Evolutionary conservation across 2,888 invertebrate genomes (phyloP), one percentile per base, ranked within the genome.

Genomic region (Drosophila pseudotalamancana): DNA sequence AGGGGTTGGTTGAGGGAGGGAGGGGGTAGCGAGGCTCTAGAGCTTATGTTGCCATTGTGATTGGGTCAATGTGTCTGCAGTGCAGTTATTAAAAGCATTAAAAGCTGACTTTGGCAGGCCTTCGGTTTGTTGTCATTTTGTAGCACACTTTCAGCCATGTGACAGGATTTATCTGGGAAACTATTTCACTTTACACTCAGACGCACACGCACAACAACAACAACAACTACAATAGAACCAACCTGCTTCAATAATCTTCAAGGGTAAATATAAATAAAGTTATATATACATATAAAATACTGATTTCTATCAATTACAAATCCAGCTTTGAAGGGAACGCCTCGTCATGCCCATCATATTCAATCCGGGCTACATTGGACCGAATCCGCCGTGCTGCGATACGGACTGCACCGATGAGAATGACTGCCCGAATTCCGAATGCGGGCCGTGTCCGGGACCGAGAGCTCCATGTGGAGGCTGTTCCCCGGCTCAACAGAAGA

Each of bases 281-380:
- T 19, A 8, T 3, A 1, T 23, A 12, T 27, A 4, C 6, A 11
- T 37, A 8, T 27, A 3, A 1, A n/a, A 34, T n/a, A n/a, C n/a
- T n/a, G 21, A 46, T n/a, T 18, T 9, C 14, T 2, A 34, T 6
- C 19, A 25, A 19, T 14, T 6, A 9, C 4, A 8, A 3, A 1
- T 3, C 18, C 1, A 1, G 12, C 11, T 6, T 23, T 23, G 16
- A 11, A 21, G 37, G 23, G 11, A 35, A 11, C 16, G 8, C 16
- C 9, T 16, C 3, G 21, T 34, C 37, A 80, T 80, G 80, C 57
- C 77, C 16, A 63, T 53, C 55, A 45, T 63, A 18, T 86, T 81
- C 27, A 86, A 86, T 64, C 80, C 80, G 19, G 87, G 64, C 27
- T 86, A 81, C 14, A 83, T 80, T 51, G 87, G 84, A 9, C 81